Percentiles rank a stretch among this genome's conserved stretches.
These are phyloP conservation scores for Conomelus anceps DNA, from an alignment of 2,888 invertebrate species.

Conservation along the genomic window DNA sequence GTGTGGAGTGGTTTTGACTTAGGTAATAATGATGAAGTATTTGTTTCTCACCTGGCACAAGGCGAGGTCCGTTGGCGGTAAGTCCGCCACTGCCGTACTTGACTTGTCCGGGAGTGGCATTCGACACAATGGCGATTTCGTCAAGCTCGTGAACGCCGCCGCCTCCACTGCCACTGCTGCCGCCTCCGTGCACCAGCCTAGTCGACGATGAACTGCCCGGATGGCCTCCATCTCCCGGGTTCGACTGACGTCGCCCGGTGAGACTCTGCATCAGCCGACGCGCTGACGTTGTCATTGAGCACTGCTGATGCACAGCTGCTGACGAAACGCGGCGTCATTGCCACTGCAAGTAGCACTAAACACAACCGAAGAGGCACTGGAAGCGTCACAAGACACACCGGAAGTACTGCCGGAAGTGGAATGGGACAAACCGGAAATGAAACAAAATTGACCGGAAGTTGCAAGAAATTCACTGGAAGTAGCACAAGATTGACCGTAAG, in stretches of 20 bases:
- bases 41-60: conserved; percentile 48
- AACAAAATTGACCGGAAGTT: not conserved
- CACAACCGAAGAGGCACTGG: not conserved
- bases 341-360: not conserved
- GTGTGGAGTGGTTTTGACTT: no score
- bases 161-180: conserved; percentile 43
- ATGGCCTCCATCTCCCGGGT: conserved; percentile 13
- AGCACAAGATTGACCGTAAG: not conserved
- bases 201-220: conserved; percentile 15
- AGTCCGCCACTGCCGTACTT: conserved; percentile 52
- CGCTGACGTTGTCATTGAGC: conserved; percentile 25
- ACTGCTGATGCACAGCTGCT: not conserved
- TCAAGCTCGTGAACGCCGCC: conserved; percentile 50
- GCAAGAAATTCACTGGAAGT: not conserved
- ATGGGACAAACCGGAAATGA: not conserved
- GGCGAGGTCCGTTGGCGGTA: conserved; percentile 52
- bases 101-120: conserved; percentile 49
- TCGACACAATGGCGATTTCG: conserved; percentile 59
- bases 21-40: not conserved
- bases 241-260: conserved; percentile 25
- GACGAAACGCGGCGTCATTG: not conserved
- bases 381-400: not conserved
- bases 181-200: conserved; percentile 22
- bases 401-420: not conserved
- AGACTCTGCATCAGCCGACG: conserved; percentile 23